Evolutionary conservation across 2,797 vertebrate genomes (phyloP), one percentile per base, ranked within the genome.

Genomic region (Oophaga sylvatica): DNA sequence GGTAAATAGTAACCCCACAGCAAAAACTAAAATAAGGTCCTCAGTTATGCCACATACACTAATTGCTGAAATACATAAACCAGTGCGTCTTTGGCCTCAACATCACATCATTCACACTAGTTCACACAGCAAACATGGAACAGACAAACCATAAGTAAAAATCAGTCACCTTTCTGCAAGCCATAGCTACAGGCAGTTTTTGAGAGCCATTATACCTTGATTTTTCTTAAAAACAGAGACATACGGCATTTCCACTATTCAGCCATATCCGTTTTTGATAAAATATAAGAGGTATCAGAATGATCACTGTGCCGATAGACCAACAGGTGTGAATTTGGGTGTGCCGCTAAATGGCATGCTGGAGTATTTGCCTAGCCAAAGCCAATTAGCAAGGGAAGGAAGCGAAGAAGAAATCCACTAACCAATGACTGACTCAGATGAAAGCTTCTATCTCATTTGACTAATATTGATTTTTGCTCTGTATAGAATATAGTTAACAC

Each of bases 401-500:
- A 17, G 20, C 31, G 65, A 11, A 63, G 35, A 41, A 45, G 26
- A 31, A 7, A 65, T 80, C 22, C 45, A 22, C 63, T 63, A 45
- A 60, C 59, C 79, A 45, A 65, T 80, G 12, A 3, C 31, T 6
- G 20, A 10, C 7, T 65, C 1, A 35, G 31, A 80, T 20, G 3
- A 63, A 63, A 22, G n/a, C 60, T 22, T 63, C 41, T 22, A 19
- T 63, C 59, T 48, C 10, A 80, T 45, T 9, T 57, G 31, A 63
- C 65, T 80, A 80, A 19, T 41, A 63, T 45, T 63, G 59, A 41
- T n/a, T 80, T 80, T 41, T 65, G 29, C 48, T 63, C 7, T 57
- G n/a, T 13, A 79, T 41, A 16, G 56, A 67, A 22, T 41, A 80
- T 71, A 71, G 56, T 80, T 71, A 80, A 57, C 65, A 80, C 67